phyloP scores from a whole-genome alignment of 2,888 invertebrate species.

The Brachyptera risi region DNA sequence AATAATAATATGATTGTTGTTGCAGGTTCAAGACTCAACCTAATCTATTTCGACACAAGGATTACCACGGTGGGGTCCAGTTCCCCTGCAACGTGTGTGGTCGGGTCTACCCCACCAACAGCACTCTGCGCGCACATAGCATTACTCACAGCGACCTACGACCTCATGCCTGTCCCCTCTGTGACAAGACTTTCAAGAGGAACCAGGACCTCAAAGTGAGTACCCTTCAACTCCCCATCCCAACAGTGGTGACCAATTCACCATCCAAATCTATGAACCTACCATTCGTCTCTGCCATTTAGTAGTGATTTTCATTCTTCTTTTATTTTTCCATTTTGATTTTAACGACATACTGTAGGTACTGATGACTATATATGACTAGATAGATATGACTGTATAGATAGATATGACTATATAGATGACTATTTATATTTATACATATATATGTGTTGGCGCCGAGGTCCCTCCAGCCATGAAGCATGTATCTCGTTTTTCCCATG shows the following conservation, averaged over 20 bases:
- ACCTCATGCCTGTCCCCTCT: slow-evolving; percentile 63
- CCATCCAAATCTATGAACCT: too few species aligned
- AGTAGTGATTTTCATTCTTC: too few species aligned
- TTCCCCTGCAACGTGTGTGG: slow-evolving; percentile 64
- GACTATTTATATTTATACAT: too few species aligned
- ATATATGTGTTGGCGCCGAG: too few species aligned
- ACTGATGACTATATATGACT: neutral
- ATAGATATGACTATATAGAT: too few species aligned
- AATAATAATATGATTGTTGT: too few species aligned
- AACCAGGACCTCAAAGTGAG: slow-evolving; percentile 68
- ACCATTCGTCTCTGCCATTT: too few species aligned
- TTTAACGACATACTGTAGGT: neutral
- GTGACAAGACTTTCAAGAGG: slow-evolving; percentile 67
- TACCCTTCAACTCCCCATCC: neutral
- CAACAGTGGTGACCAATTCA: neutral
- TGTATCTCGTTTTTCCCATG: too few species aligned
- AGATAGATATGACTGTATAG: too few species aligned
- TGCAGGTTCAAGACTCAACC: slow-evolving; percentile 61
- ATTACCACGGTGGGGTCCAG: slow-evolving; percentile 54
- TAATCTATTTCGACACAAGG: slow-evolving; percentile 61
- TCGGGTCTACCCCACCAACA: slow-evolving; percentile 63
- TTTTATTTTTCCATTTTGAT: neutral
- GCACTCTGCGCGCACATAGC: slow-evolving; percentile 63
- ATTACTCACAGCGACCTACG: slow-evolving; percentile 65
- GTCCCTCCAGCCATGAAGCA: too few species aligned